Conservation (phyloP, 1,140 invertebrate species). For the Achroia grisella region DNA sequence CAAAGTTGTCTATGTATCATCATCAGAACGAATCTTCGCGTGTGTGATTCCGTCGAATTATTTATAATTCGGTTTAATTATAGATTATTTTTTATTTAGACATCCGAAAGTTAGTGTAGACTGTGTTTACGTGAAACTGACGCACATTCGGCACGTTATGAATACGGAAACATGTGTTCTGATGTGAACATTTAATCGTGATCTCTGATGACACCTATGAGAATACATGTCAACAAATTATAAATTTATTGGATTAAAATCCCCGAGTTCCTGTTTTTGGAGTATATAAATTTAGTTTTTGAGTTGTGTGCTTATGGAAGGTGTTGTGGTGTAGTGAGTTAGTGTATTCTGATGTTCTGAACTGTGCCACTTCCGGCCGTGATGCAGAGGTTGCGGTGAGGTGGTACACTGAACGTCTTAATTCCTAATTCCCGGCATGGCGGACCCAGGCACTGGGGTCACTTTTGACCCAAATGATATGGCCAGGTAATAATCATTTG, state of each 20-base stretch:
- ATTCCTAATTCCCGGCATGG: conserved; percentile 36
- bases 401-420: conserved; percentile 7
- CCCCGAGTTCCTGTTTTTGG: conserved; percentile 24
- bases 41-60: conserved; percentile 64
- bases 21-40: conserved; percentile 55
- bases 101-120: conserved; percentile 44
- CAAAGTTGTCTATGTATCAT: conserved; percentile 52
- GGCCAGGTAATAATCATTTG: conserved; percentile 72
- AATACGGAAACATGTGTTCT: conserved; percentile 65
- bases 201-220: conserved; percentile 42
- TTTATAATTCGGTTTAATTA: conserved; percentile 64
- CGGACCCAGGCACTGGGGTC: conserved; percentile 75
- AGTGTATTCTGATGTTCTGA: conserved; percentile 19
- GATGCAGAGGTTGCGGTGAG: conserved; percentile 39
- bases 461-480: conserved; percentile 83
- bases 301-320: conserved; percentile 6
- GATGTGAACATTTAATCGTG: conserved; percentile 62
- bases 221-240: conserved; percentile 64
- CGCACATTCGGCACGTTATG: conserved; percentile 30
- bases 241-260: conserved; percentile 38
- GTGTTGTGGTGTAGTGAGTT: conserved; percentile 17
- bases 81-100: conserved; percentile 55
- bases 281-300: conserved; percentile 12
- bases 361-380: conserved; percentile 47
- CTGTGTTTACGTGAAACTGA: conserved; percentile 33